A percentile compares a stretch with the other conserved stretches of the same genome.
Evolutionary conservation across 1,140 invertebrate species (phyloP).

Genomic region (Sitodiplosis mosellana): DNA sequence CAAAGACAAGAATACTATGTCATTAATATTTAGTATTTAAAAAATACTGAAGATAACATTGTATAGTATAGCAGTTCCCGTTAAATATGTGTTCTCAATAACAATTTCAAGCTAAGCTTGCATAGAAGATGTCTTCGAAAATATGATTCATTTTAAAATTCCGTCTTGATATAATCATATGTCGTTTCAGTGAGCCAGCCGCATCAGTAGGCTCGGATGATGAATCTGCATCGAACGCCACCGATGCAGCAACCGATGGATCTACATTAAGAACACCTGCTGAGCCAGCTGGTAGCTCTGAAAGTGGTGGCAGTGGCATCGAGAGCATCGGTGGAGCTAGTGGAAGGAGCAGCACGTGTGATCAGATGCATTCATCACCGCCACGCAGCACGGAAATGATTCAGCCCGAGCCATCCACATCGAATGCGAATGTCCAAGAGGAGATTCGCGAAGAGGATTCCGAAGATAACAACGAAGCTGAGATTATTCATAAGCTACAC

Average conservation of each 20-base stretch:
- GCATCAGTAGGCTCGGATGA: slow-evolving; percentile 79
- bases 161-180: too few relatives aligned
- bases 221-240: slow-evolving; percentile 81
- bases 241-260: slow-evolving; percentile 35
- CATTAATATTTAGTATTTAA: too few relatives aligned
- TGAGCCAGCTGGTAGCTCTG: slow-evolving; percentile 51
- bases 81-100: too few relatives aligned
- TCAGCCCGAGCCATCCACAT: slow-evolving; percentile 1
- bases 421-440: background rate
- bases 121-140: too few relatives aligned
- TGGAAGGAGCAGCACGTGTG: slow-evolving; percentile 75
- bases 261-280: slow-evolving; percentile 77
- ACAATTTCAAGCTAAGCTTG: too few relatives aligned
- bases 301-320: slow-evolving; percentile 74
- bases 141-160: too few relatives aligned
- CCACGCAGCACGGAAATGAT: slow-evolving; percentile 9
- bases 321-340: slow-evolving; percentile 84
- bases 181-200: slow-evolving; percentile 31
- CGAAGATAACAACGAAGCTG: slow-evolving; percentile 28
- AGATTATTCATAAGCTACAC: slow-evolving; percentile 35
- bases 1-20: too few relatives aligned
- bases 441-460: slow-evolving; percentile 10
- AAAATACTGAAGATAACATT: too few relatives aligned
- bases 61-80: too few relatives aligned
- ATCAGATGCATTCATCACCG: slow-evolving; percentile 28